phyloP scores from a whole-genome alignment of 2,888 invertebrate species.

The Penaeus monodon region DNA sequence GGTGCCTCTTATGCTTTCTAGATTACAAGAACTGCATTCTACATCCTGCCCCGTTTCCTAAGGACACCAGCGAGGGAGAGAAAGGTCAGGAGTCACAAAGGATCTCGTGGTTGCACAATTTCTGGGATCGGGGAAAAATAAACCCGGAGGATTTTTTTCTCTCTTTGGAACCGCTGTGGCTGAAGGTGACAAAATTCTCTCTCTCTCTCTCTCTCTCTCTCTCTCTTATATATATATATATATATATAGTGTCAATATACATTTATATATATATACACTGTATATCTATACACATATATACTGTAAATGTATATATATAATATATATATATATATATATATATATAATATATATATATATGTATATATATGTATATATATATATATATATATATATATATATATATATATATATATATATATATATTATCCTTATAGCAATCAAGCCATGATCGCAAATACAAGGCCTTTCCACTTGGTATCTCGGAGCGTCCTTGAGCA shows the following conservation, averaged over 20 bases:
- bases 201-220: slow-evolving; percentile 2
- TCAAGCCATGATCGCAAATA: not conserved
- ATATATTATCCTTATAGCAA: not conserved
- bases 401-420: slow-evolving; percentile 19
- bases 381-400: slow-evolving; percentile 12
- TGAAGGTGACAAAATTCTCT: not conserved
- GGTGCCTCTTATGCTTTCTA: too few species aligned
- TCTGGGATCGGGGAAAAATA: too few species aligned
- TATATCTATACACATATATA: not conserved
- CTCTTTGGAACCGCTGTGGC: not conserved
- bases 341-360: slow-evolving; percentile 23
- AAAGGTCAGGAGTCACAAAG: too few species aligned
- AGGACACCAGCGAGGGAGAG: too few species aligned
- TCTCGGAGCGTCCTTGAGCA: not conserved
- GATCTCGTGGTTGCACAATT: too few species aligned
- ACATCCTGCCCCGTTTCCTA: too few species aligned
- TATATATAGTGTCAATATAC: slow-evolving; percentile 3
- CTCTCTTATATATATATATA: slow-evolving; percentile 20
- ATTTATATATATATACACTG: not conserved
- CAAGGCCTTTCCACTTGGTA: too few species aligned
- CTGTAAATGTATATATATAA: not conserved
- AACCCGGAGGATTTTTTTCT: not conserved
- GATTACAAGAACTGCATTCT: too few species aligned
- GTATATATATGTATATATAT: slow-evolving; percentile 6
- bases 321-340: slow-evolving; percentile 12